Conservation (phyloP, 2,113 vertebrate genomes). For the Raja brachyura region DNA sequence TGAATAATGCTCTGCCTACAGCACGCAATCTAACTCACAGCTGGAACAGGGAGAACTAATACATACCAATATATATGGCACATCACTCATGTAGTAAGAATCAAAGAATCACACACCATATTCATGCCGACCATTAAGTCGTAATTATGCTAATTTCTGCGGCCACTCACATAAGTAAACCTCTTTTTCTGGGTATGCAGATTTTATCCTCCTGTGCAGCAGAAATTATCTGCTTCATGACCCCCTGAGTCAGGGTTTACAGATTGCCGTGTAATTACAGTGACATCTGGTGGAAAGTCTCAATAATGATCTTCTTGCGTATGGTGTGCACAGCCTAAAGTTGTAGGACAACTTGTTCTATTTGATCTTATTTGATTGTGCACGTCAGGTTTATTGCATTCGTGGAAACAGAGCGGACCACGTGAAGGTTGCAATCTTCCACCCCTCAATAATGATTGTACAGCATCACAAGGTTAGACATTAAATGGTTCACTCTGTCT, state of each 20-base stretch:
- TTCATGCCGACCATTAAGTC: too few relatives aligned
- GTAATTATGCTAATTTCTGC: too few relatives aligned
- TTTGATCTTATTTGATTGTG: too few relatives aligned
- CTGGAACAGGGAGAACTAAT: neutral
- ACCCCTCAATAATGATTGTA: neutral
- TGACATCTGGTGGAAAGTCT: constrained; percentile 13
- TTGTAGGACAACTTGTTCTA: too few relatives aligned
- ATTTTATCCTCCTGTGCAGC: neutral
- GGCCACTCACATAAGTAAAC: neutral
- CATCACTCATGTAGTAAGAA: neutral
- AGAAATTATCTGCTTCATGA: neutral
- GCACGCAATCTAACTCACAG: neutral
- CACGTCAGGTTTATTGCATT: too few relatives aligned
- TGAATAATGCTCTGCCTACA: neutral
- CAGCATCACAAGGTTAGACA: too few relatives aligned
- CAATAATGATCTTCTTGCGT: too few relatives aligned
- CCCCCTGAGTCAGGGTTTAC: neutral
- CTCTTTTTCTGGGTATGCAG: neutral
- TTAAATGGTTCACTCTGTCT: neutral
- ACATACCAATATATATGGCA: neutral
- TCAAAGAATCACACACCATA: too few relatives aligned
- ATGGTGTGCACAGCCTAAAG: too few relatives aligned
- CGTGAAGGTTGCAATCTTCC: too few relatives aligned
- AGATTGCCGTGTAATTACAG: neutral
- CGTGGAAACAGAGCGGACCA: too few relatives aligned